Base-by-base conservation (phyloP, 2,113 vertebrate species). In the Hyperopisus bebe region DNA sequence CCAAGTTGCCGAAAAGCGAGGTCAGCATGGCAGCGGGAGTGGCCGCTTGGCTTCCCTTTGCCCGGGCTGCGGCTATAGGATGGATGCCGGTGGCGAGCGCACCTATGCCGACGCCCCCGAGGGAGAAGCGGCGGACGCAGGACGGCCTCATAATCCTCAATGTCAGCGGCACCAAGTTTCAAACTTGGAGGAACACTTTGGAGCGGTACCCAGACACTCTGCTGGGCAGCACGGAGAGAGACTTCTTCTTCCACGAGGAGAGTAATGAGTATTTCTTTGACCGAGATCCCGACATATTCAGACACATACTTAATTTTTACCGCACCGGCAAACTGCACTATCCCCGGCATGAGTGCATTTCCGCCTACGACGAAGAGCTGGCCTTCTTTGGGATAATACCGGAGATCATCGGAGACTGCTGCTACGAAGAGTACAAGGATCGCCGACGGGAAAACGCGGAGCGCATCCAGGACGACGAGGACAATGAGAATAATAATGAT, bases 401-500 rank as follows among this genome's bases (percentile, higher is more conserved):
- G 0, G 98, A 99, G 91, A 98, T 98, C 80, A 98, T 99, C 24
- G 98, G 98, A 0, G 98, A 99, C 95, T 99, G 98, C 92, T 99
- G 98, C 92, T 99, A 99, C 0, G 98, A 99, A 96, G 98, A 99
- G 70, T 99, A 99, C 95, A 98, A 98, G 93, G 98, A 99, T 93
- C 96, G 98, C 31, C 93, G 97, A 89, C 95, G 98, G 21, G 98
- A 99, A 94, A 98, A 99, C 89, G 96, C 96, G 0, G 98, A 99
- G 94, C 96, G 98, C 1, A 95, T 99, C 8, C 96, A 98, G 94
- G 98, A 99, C 24, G 98, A 99, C 62, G 96, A 97, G 0, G 98
- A 99, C 3, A 92, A 91, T 0, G 97, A 99, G 48, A 95, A 92
- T 0, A 92, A 89, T 1, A 91, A 94, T 0, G 98, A 99, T 88